Conservation (phyloP, 2,888 invertebrate genomes). For the Diadegma fenestrale region DNA sequence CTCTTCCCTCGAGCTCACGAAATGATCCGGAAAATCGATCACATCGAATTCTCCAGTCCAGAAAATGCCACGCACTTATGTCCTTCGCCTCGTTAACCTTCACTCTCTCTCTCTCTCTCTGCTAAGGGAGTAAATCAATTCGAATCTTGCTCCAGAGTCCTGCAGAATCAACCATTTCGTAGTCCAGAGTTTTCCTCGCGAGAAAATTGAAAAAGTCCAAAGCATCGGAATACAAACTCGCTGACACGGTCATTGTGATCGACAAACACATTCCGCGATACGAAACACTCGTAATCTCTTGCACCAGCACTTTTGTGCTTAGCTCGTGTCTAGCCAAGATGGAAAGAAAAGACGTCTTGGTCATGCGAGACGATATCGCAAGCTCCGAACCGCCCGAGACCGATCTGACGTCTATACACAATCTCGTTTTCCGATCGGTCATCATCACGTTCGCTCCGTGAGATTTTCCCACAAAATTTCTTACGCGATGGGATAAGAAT, state of each 20-base stretch:
- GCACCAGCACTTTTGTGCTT: slow-evolving; percentile 63
- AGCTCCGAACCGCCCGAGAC: slow-evolving; percentile 21
- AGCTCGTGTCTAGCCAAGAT: slow-evolving; percentile 64
- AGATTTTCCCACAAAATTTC: background rate
- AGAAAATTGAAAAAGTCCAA: background rate
- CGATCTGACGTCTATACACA: background rate
- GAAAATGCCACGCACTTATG: slow-evolving; percentile 32
- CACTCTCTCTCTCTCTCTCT: background rate
- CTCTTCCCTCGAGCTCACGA: slow-evolving; percentile 33
- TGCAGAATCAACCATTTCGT: background rate
- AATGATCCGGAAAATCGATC: slow-evolving; percentile 60
- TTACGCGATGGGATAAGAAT: background rate
- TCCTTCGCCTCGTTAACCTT: background rate
- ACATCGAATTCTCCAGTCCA: slow-evolving; percentile 25
- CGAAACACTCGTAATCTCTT: slow-evolving; percentile 33
- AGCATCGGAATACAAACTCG: background rate
- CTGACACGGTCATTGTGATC: slow-evolving; percentile 25
- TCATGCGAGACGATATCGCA: slow-evolving; percentile 43
- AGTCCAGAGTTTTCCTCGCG: background rate
- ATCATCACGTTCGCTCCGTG: background rate
- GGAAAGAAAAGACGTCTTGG: slow-evolving; percentile 60
- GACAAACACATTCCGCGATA: slow-evolving; percentile 46
- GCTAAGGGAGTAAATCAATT: background rate
- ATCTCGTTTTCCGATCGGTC: slow-evolving; percentile 1
- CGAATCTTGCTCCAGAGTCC: background rate